A percentile compares a stretch with the other conserved stretches of the same genome.
These are phyloP conservation scores for Euzetes globulus DNA, from an alignment of 2,888 invertebrate species.

Conservation along the genomic window DNA sequence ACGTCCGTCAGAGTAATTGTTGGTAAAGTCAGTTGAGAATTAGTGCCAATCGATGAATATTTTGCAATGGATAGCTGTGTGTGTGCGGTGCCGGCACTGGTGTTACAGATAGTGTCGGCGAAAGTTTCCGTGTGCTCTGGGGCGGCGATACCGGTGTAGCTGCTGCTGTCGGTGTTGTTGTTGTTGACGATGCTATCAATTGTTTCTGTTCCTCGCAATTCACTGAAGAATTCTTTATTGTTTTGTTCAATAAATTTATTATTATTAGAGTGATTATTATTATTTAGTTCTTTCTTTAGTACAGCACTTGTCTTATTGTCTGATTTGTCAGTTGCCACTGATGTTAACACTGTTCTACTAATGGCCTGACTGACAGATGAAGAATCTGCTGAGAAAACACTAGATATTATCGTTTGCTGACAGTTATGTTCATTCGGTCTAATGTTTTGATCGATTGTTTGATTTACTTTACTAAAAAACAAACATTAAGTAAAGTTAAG, in stretches of 20 bases:
- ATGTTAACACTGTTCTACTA: background rate
- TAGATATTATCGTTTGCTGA: background rate
- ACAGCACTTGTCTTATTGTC: background rate
- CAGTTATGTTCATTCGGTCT: no score
- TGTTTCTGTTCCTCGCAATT: no score
- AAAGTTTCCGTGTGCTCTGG: background rate
- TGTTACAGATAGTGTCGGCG: no score
- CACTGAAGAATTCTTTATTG: no score
- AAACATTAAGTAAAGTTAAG: no score
- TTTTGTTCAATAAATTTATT: background rate
- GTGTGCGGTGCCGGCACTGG: background rate
- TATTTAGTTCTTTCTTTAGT: background rate
- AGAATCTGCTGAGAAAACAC: background rate
- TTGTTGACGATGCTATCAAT: no score
- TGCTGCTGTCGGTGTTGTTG: no score
- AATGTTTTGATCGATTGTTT: no score
- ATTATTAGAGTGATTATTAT: background rate
- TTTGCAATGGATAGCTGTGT: background rate
- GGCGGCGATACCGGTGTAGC: background rate
- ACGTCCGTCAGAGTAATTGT: slow-evolving; percentile 11
- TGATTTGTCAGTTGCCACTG: background rate
- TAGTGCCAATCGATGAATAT: background rate
- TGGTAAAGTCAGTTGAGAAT: slow-evolving; percentile 1
- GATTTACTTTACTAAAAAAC: no score
- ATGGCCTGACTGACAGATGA: background rate